These are phyloP conservation scores for Cephus sareptanus DNA, from an alignment of 2,888 invertebrate genomes.

Conservation along the genomic window DNA sequence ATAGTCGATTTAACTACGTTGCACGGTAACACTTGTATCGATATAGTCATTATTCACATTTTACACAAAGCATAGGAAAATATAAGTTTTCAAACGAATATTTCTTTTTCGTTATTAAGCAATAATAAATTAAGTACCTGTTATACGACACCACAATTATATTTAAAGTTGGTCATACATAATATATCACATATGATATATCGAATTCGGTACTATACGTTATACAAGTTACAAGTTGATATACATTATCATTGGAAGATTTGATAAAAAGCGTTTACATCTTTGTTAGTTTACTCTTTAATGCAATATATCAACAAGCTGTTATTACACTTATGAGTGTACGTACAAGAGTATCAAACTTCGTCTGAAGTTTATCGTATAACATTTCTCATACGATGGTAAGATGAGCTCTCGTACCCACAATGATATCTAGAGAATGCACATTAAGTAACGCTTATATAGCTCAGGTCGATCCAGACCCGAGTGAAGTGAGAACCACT, in stretches of 20 bases:
- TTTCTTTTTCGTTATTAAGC: not conserved
- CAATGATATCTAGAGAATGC: not conserved
- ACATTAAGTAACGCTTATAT: not conserved
- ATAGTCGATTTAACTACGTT: not conserved
- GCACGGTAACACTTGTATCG: not conserved
- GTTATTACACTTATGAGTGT: not conserved
- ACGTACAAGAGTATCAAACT: not conserved
- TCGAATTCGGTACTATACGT: constrained; percentile 12
- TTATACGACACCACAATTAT: not conserved
- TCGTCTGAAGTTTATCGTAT: not conserved
- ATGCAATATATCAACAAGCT: not conserved
- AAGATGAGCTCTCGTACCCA: not conserved
- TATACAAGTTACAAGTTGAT: not conserved
- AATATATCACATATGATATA: constrained; percentile 9
- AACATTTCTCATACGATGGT: not conserved
- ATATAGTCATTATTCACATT: not conserved
- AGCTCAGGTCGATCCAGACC: not conserved
- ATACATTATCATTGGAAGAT: not conserved
- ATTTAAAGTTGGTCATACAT: constrained; percentile 7
- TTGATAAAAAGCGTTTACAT: not conserved
- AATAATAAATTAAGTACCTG: not conserved
- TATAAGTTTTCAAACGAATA: not conserved
- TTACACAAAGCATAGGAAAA: not conserved
- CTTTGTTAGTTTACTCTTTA: not conserved
- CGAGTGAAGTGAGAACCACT: not conserved